phyloP scores from a whole-genome alignment of 2,888 invertebrate genomes.

The Mellilla xanthometata region DNA sequence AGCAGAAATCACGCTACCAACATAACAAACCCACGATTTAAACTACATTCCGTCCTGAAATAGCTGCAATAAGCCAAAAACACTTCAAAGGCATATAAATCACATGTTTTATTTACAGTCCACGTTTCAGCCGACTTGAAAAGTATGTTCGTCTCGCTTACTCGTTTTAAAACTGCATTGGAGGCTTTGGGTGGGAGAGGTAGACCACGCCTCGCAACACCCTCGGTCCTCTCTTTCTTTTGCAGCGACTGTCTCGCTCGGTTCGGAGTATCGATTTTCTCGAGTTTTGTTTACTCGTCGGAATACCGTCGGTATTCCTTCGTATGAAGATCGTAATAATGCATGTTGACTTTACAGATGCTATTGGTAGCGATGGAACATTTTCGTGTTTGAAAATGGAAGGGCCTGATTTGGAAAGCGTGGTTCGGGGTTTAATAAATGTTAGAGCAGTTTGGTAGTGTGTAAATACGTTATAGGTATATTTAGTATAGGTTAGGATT shows the following conservation, averaged over 20 bases:
- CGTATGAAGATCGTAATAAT: conserved; percentile 50
- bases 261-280: conserved; percentile 62
- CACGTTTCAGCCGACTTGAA: conserved; percentile 37
- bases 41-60: conserved; percentile 31
- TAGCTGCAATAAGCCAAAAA: conserved; percentile 37
- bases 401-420: conserved; percentile 2
- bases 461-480: no score
- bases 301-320: conserved; percentile 58
- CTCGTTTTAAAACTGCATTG: conserved; percentile 36
- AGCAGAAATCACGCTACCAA: conserved; percentile 22
- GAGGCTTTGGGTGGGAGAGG: conserved; percentile 47
- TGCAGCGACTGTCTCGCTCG: conserved; percentile 42
- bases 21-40: conserved; percentile 27
- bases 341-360: conserved; percentile 46
- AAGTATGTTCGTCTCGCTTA: conserved; percentile 41
- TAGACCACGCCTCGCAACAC: conserved; percentile 66
- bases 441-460: conserved; percentile 1
- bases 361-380: background rate
- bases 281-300: conserved; percentile 65
- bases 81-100: conserved; percentile 39
- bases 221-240: conserved; percentile 50
- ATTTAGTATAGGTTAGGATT: no score
- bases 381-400: conserved; percentile 6
- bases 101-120: conserved; percentile 49
- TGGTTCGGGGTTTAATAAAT: background rate